Base-by-base conservation (phyloP, 2,888 invertebrate species). In the Eupithecia tripunctaria region DNA sequence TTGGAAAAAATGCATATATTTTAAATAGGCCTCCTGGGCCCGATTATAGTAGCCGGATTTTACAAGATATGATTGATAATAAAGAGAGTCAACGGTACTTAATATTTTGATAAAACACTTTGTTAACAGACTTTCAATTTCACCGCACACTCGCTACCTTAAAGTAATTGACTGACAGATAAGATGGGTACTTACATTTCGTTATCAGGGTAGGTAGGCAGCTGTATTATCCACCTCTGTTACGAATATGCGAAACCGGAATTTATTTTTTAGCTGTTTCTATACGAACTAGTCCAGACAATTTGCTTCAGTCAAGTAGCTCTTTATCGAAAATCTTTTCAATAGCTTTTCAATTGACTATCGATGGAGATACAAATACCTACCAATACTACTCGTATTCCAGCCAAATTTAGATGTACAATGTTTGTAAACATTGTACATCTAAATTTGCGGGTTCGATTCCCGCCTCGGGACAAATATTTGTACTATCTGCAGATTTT, bases 151-250 rank as follows among this genome's bases (percentile, higher is more conserved):
- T 47, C 10, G 56, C 56, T 25, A 56, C 56, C 56, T 25, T 5
- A 56, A 25, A 25, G 56, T 56, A 56, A 56, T 56, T 56, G 56
- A 56, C 25, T 56, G 56, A 56, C 25, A 25, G 56, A 56, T 56
- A 25, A 56, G 25, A 21, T 12, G 25, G 25, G 25, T 56, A 25
- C 14, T 25, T 56, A 14, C 56, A 21, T 12, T 5, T 56, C 56
- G 21, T 56, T 56, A 56, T 56, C 56, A 56, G 56, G 21, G 25
- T 56, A 56, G 56, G 14, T 14, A 56, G 10, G 21, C 25, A 51
- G 56, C 56, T 56, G 25, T 21, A 25, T 25, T 56, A 56, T 12
- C 21, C 14, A 56, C 25, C 56, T n/a, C n/a, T 56, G 56, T 56
- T 56, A 56, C 56, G 1, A 14, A 56, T 56, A 25, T 4, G 56